Percentiles rank a stretch among this genome's conserved stretches.
Conservation (phyloP, 2,113 vertebrate species). For the Phalacrocorax brasilianus region DNA sequence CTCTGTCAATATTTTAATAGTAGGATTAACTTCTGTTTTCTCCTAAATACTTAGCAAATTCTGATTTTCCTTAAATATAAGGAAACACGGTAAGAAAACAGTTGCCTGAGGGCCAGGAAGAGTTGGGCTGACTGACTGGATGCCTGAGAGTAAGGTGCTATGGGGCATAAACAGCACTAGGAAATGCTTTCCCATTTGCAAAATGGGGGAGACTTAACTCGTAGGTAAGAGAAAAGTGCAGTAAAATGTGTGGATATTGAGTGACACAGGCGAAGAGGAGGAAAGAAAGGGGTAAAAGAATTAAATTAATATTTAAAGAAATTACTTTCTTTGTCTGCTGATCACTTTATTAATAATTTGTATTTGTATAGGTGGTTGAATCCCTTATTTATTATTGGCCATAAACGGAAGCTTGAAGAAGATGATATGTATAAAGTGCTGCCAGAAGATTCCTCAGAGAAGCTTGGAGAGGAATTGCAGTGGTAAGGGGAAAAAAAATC, state of each 20-base stretch:
- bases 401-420: conserved; percentile 88
- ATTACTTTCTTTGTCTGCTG: not conserved
- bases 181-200: not conserved
- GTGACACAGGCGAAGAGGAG: not conserved
- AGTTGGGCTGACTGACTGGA: not conserved
- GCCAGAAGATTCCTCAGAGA: conserved; percentile 83
- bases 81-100: not conserved
- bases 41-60: not conserved
- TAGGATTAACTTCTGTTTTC: not conserved
- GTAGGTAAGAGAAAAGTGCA: not conserved
- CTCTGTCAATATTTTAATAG: too few relatives aligned
- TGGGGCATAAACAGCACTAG: not conserved
- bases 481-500: conserved; percentile 72
- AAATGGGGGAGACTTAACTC: not conserved
- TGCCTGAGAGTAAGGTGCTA: not conserved
- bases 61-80: not conserved
- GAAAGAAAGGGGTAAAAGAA: not conserved
- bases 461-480: conserved; percentile 85
- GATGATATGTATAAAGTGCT: conserved; percentile 93
- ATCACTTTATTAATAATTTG: not conserved
- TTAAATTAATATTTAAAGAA: not conserved
- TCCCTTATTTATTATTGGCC: conserved; percentile 86
- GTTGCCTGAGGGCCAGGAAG: not conserved
- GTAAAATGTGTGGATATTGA: not conserved
- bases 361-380: conserved; percentile 88